These are phyloP conservation scores for Drosophila bocki DNA, from an alignment of 1,140 invertebrate genomes.

Conservation along the genomic window DNA sequence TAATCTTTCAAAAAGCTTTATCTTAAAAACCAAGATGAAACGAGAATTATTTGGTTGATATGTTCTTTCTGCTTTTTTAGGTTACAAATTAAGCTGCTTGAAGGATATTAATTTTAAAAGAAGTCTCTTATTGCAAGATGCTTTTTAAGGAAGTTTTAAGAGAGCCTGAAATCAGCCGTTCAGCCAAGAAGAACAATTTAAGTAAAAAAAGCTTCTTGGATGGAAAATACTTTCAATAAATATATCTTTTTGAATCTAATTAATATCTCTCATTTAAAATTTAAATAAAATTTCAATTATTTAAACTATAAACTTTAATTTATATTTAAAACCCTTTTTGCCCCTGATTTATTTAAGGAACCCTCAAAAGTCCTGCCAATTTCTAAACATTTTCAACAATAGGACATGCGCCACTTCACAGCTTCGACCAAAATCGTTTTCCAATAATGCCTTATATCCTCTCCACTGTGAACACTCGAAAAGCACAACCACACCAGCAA, in stretches of 20 bases:
- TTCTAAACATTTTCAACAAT: not conserved
- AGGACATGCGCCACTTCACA: not conserved
- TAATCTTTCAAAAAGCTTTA: constrained; percentile 4
- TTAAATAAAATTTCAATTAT: too few relatives aligned
- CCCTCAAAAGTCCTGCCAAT: not conserved
- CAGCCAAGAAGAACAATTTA: too few relatives aligned
- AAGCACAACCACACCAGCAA: constrained; percentile 22
- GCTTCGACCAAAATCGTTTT: constrained; percentile 1
- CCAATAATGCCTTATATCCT: constrained; percentile 1
- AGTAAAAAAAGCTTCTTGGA: too few relatives aligned
- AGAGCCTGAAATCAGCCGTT: too few relatives aligned
- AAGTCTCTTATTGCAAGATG: not conserved
- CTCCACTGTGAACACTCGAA: constrained; percentile 8
- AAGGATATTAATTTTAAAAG: too few relatives aligned
- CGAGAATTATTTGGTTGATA: not conserved
- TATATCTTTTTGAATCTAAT: too few relatives aligned
- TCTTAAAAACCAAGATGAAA: not conserved
- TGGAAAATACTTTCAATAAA: too few relatives aligned
- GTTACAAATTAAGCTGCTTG: not conserved
- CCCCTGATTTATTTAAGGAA: not conserved
- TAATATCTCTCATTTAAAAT: too few relatives aligned
- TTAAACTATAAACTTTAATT: too few relatives aligned
- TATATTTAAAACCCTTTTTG: not conserved
- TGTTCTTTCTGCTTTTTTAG: not conserved
- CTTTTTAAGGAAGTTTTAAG: too few relatives aligned